Percentiles rank a stretch among this genome's conserved stretches.
phyloP scores from a whole-genome alignment of 2,797 vertebrate species.

The Odontamblyopus rebecca region DNA sequence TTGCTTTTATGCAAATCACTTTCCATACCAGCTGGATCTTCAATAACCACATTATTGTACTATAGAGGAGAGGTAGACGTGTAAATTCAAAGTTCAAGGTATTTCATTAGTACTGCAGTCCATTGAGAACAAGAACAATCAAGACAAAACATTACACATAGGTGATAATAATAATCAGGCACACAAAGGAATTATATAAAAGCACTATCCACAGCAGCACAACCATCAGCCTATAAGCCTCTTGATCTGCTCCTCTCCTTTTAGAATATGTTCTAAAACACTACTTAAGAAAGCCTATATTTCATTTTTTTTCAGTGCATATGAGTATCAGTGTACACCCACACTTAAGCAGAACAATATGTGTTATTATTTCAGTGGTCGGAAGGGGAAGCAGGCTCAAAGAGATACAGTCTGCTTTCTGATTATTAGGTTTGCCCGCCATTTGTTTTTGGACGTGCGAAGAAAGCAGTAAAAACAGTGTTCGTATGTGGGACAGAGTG shows the following conservation, averaged over 20 bases:
- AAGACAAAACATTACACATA: background rate
- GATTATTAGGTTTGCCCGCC: constrained; percentile 7
- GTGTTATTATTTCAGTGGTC: constrained; percentile 37
- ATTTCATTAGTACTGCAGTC: background rate
- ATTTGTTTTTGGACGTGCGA: constrained; percentile 35
- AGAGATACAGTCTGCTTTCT: constrained; percentile 27
- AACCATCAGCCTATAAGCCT: too few relatives aligned
- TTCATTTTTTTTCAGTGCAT: background rate
- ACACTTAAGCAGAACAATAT: constrained; percentile 37
- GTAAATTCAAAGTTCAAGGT: too few relatives aligned
- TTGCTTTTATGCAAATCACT: background rate
- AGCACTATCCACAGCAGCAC: too few relatives aligned
- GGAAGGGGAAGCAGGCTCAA: constrained; percentile 26
- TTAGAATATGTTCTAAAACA: background rate
- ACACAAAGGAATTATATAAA: background rate
- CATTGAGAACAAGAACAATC: background rate
- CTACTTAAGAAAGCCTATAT: background rate
- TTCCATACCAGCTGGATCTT: background rate
- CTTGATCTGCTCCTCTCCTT: background rate
- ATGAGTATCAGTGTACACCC: background rate
- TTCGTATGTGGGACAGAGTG: constrained; percentile 32
- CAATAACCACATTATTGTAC: background rate
- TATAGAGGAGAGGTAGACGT: background rate
- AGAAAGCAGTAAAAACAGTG: constrained; percentile 22
- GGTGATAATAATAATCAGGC: background rate